Conservation (phyloP, 2,797 vertebrate species). For the Tangara arthus region DNA sequence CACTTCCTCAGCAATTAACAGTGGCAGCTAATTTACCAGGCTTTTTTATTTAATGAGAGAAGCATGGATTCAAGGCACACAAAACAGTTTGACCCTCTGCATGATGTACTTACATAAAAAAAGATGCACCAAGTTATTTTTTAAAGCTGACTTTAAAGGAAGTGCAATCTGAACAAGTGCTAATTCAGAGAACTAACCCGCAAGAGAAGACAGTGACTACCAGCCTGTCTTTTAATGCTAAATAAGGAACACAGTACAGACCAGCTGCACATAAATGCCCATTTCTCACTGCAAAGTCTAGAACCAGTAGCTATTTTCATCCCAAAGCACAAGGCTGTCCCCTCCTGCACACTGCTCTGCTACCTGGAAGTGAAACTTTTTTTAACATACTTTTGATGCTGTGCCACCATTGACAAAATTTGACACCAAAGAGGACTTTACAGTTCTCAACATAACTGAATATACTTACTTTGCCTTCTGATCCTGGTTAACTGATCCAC, state of each 20-base stretch:
- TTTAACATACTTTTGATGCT: neutral
- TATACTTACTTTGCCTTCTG: neutral
- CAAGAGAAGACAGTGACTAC: neutral
- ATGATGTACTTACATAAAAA: neutral
- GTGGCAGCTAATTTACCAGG: neutral
- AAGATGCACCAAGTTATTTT: neutral
- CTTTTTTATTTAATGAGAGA: neutral
- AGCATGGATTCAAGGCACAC: rapidly evolving
- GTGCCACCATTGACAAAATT: neutral
- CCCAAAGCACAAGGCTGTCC: neutral
- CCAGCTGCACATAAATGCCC: neutral
- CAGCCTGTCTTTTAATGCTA: neutral
- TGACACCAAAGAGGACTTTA: neutral
- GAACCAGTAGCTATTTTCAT: neutral
- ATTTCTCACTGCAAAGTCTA: neutral
- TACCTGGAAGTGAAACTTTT: neutral
- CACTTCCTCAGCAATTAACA: neutral
- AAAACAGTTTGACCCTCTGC: neutral
- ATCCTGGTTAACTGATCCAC: neutral
- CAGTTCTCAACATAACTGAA: neutral
- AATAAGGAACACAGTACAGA: neutral
- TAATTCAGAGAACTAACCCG: neutral
- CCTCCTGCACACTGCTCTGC: neutral
- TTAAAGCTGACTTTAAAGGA: neutral
- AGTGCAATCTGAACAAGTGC: neutral